Evolutionary conservation across 2,113 vertebrate species (phyloP), one percentile per base, ranked within the genome.

Genomic region (Panthera uncia): DNA sequence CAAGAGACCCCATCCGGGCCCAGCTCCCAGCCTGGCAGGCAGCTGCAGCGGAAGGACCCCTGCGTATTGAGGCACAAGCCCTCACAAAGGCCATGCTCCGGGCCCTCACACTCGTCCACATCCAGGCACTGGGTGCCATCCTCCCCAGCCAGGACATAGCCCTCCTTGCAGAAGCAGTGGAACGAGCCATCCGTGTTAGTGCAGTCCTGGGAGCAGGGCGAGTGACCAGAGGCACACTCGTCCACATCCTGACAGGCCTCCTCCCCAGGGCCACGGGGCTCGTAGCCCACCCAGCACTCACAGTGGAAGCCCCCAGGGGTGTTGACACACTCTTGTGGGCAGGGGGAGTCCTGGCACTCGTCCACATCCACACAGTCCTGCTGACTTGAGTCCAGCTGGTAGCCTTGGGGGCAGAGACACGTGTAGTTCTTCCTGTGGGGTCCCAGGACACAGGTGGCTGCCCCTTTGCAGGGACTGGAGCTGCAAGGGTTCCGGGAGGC

Each of bases 261-360:
- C 0, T 97, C 81, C 0, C 94, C 55, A 0, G 71, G 6, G 3
- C 48, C 50, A 0, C 86, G 38, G 2, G 89, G 83, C 69, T 97
- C 94, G 41, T 98, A 99, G 48, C 99, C 99, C 12, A 97, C 76
- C 74, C 80, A 93, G 97, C 99, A 99, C n/a, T 90, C 63, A 3
- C 99, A 99, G 19, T 1, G 97, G 93, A 98, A 99, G 33, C 98
- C 94, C 45, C 99, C 99, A 0, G 93, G 96, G 0, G 98, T 71
- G 13, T 99, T 99, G 97, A 98, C 66, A 94, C 99, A 99, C 29
- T 98, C 89, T 95, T 99, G 99, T 11, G 95, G 79, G 52, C 99
- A 99, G 48, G 97, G 57, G 0, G 76, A 48, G 5, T 1, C 71
- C 48, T 74, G 89, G 0, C 99, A 99, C 69, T 98, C 99, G 0